Evolutionary conservation across 2,888 invertebrate species (phyloP), one percentile per base, ranked within the genome.

Genomic region (Saturnia japonica): DNA sequence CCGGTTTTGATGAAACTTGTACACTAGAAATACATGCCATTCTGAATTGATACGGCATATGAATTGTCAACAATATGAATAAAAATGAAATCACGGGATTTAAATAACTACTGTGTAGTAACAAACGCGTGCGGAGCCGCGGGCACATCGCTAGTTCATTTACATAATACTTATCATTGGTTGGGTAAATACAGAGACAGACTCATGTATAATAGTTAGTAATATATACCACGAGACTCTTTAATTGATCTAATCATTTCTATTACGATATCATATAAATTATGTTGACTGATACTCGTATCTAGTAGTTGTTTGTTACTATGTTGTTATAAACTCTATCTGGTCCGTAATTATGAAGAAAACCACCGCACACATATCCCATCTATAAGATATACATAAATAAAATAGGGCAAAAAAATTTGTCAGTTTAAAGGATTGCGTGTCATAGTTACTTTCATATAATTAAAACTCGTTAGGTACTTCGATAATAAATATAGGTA

Each of bases 211-310:
- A n/a, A n/a, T n/a, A 62, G 9, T 62, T 28, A 34, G 64, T 64
- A 34, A 64, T n/a, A 34, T 19, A 8, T 16, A 62, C 34, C 0
- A 14, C 16, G 57, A 12, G 34, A 62, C 40, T 40, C 19, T 40
- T 34, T 64, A 19, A 64, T 64, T 64, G 19, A 64, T 64, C 40
- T 64, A 40, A 64, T 64, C 64, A 8, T 64, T 64, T 62, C 19
- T 64, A 64, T 40, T 64, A 64, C 22, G 40, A 34, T 64, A 64
- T 64, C 16, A 19, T 19, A 64, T 40, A 57, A 57, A 64, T 19
- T 64, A 40, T 64, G 57, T 25, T 25, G 51, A 40, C 64, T 64
- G 19, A 64, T 14, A 57, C 57, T 8, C n/a, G n/a, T 25, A 16
- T 34, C 16, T 62, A 62, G 34, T 34, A 64, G 22, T 34, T 64